Conservation (phyloP, 2,797 vertebrate genomes). For the Gymnoscopelus braueri region DNA sequence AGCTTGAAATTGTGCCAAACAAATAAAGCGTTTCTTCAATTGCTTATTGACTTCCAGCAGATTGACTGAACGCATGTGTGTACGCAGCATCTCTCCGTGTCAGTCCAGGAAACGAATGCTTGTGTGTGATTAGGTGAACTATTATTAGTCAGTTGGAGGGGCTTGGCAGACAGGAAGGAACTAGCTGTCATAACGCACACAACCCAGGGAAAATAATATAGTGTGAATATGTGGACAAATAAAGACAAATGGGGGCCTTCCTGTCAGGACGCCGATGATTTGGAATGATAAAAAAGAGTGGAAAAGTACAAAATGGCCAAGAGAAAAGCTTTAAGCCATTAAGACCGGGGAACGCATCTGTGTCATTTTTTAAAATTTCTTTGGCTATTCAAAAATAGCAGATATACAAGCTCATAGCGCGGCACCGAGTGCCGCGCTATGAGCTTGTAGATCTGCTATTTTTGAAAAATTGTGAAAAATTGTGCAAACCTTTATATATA, state of each 20-base stretch:
- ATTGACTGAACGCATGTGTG: constrained; percentile 30
- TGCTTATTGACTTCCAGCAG: constrained; percentile 29
- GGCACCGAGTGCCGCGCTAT: too few species aligned
- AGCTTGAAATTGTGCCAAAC: neutral
- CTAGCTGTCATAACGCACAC: constrained; percentile 13
- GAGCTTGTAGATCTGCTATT: too few species aligned
- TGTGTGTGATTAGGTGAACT: constrained; percentile 58
- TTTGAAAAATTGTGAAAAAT: too few species aligned
- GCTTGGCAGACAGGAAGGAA: constrained; percentile 72
- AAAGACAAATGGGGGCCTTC: constrained; percentile 51
- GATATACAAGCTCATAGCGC: too few species aligned
- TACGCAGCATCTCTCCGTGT: constrained; percentile 36
- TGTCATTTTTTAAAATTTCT: too few species aligned
- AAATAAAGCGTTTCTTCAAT: neutral
- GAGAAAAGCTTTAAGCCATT: constrained; percentile 11
- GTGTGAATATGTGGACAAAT: constrained; percentile 52
- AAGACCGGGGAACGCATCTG: too few species aligned
- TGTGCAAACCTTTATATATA: too few species aligned
- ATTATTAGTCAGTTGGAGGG: constrained; percentile 66
- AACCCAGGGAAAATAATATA: constrained; percentile 63
- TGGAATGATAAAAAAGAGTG: constrained; percentile 24
- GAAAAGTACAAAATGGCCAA: constrained; percentile 33
- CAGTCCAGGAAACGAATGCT: constrained; percentile 72
- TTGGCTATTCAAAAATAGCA: neutral
- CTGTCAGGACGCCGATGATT: constrained; percentile 31